These are phyloP conservation scores for Spizaetus ornatus DNA, from an alignment of 2,113 vertebrate genomes.

Conservation along the genomic window DNA sequence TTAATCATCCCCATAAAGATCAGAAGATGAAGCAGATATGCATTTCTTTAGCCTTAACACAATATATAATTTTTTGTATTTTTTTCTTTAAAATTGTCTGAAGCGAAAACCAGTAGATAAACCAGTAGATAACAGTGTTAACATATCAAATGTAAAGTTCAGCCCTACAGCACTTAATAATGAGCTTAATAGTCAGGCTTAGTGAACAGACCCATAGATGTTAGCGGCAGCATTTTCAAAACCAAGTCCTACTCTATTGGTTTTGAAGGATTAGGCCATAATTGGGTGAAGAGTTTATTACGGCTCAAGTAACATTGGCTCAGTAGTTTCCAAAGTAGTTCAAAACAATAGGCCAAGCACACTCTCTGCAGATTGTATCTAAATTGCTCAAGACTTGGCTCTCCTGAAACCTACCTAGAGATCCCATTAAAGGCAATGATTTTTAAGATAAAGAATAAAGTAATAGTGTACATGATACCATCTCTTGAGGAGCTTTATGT, in stretches of 20 bases:
- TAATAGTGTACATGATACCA: not conserved
- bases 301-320: not conserved
- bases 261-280: constrained; percentile 9
- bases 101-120: not conserved
- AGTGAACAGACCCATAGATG: not conserved
- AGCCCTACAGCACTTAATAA: not conserved
- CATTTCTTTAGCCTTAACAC: not conserved
- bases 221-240: not conserved
- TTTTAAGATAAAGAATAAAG: constrained; percentile 9
- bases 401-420: not conserved
- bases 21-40: not conserved
- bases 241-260: not conserved
- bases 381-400: not conserved
- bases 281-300: constrained; percentile 17
- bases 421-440: not conserved
- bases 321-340: not conserved
- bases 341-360: not conserved
- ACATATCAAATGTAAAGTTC: not conserved
- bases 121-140: not conserved
- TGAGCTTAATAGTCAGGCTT: not conserved
- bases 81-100: not conserved
- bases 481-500: not conserved
- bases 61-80: not conserved
- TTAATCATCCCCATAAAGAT: not conserved
- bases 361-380: not conserved